phyloP scores from a whole-genome alignment of 2,888 invertebrate genomes.

The Nomada goodeniana region DNA sequence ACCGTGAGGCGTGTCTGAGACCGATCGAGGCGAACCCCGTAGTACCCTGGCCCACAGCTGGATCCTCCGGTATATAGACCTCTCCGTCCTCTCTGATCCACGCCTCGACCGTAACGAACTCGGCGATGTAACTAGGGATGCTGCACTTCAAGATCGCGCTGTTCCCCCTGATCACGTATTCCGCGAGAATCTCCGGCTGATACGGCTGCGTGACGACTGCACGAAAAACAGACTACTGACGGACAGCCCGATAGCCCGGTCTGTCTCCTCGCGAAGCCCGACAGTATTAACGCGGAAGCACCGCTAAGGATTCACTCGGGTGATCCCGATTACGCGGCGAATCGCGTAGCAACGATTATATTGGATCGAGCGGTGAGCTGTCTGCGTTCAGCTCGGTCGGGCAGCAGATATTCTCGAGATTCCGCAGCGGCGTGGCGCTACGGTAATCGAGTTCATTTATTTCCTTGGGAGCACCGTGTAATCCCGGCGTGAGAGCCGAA shows the following conservation, averaged over 20 bases:
- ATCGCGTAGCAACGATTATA: not conserved
- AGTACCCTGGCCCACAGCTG: conserved; percentile 77
- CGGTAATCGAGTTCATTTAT: conserved; percentile 32
- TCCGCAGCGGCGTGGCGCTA: conserved; percentile 5
- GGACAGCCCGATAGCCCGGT: not conserved
- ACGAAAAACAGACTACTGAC: conserved; percentile 24
- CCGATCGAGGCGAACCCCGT: conserved; percentile 19
- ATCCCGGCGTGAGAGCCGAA: conserved; percentile 62
- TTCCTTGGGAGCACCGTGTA: conserved; percentile 44
- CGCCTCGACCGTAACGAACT: conserved; percentile 89
- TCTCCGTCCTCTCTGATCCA: conserved; percentile 89
- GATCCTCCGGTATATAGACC: conserved; percentile 78
- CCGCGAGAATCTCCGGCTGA: conserved; percentile 90
- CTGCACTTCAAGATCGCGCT: conserved; percentile 90
- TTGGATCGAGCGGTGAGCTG: conserved; percentile 4
- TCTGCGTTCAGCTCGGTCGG: not conserved
- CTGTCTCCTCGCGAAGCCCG: not conserved
- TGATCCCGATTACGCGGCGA: not conserved
- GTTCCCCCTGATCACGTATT: conserved; percentile 91
- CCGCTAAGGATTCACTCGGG: not conserved
- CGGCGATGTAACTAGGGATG: conserved; percentile 90
- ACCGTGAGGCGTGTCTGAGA: conserved; percentile 46
- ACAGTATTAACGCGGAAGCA: not conserved
- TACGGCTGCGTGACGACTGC: conserved; percentile 90
- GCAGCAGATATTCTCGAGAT: conserved; percentile 7